Evolutionary conservation across 2,888 invertebrate species (phyloP).

Genomic region (Nomada flava): DNA sequence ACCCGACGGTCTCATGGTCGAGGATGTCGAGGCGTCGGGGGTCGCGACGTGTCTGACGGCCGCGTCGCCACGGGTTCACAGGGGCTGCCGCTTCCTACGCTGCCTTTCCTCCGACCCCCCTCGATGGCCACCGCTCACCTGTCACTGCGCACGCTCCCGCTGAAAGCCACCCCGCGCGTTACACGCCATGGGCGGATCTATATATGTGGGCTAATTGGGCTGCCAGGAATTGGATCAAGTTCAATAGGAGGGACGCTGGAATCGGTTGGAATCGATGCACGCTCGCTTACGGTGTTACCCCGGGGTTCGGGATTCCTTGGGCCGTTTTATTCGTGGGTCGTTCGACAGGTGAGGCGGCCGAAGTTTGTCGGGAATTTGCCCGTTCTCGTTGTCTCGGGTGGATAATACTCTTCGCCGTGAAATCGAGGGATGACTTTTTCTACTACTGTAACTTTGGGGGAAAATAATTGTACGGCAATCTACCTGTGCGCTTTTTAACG

Average conservation of each 20-base stretch:
- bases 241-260: conserved; percentile 38
- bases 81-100: conserved; percentile 44
- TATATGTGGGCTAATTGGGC: conserved; percentile 60
- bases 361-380: too few species aligned
- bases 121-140: conserved; percentile 52
- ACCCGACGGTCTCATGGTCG: conserved; percentile 71
- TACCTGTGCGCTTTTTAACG: too few species aligned
- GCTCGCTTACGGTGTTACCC: neutral
- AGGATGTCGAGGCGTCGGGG: conserved; percentile 68
- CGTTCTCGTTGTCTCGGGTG: too few species aligned
- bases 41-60: conserved; percentile 74
- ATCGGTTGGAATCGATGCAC: conserved; percentile 24
- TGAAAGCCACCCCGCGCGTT: conserved; percentile 47
- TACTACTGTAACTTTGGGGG: too few species aligned
- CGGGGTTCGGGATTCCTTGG: too few species aligned
- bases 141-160: conserved; percentile 57
- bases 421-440: too few species aligned
- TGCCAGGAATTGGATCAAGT: conserved; percentile 52
- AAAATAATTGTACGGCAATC: too few species aligned
- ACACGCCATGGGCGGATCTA: conserved; percentile 49
- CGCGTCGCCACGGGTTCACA: conserved; percentile 52
- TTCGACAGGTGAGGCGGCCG: too few species aligned
- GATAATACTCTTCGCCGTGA: too few species aligned
- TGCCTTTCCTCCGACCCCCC: conserved; percentile 59
- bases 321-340: too few species aligned